Base-by-base conservation (phyloP, 2,797 vertebrate genomes). In the Spinus pinus region DNA sequence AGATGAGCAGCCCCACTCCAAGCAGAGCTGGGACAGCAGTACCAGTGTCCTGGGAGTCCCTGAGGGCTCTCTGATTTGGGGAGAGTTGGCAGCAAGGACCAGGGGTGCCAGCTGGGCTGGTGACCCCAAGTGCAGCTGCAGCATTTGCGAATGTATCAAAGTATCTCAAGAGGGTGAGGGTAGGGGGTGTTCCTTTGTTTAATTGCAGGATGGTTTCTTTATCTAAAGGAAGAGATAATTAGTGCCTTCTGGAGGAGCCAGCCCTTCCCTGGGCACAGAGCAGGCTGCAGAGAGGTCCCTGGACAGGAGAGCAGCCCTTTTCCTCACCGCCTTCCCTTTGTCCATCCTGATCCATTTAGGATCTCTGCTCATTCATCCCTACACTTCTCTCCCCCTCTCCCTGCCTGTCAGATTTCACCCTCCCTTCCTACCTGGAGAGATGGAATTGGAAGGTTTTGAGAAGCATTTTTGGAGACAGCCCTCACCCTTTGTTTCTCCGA, bases 401-500 rank as follows among this genome's bases (percentile, higher is more conserved):
- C 51, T 22, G 84, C 77, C 86, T 91, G 83, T 87, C 92, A 91
- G 15, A 61, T 66, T 69, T 33, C 2, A 0, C 49, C 75, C 58
- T 67, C 50, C 64, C 60, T 49, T 79, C 72, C 20, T 95, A 96
- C 90, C 95, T 96, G 89, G 47, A 61, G 94, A 79, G 90, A 7
- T 69, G 58, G 95, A 93, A 83, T 72, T 64, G 83, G 88, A 47
- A 83, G 86, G 47, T 37, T 96, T 90, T 80, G 93, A 88, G 91
- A 78, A 81, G 56, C 86, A 54, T 78, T 94, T 94, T 47, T 62
- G 56, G 81, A 95, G 95, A 41, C 71, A 88, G 66, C 71, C 75
- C 75, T 91, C 93, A 73, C 81, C 90, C 90, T 85, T 88, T 95
- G 81, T 88, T 93, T 91, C 90, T 86, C 51, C 35, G 70, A 57